These are phyloP conservation scores for Apodemia mormo DNA, from an alignment of 2,888 invertebrate genomes.

Conservation along the genomic window DNA sequence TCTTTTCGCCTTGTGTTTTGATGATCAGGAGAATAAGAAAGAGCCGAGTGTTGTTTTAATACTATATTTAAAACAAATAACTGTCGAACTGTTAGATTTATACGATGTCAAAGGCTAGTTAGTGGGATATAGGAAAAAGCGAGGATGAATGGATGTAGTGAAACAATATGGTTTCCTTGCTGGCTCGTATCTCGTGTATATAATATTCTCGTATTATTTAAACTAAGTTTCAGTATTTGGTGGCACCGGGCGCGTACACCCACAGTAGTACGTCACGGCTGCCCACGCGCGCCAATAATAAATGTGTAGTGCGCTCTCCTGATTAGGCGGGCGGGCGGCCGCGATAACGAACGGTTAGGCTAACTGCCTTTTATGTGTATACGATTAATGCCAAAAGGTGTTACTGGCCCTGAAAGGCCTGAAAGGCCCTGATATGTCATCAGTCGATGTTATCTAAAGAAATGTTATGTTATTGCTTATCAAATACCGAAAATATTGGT, in stretches of 20 bases:
- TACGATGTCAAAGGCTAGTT: too few species aligned
- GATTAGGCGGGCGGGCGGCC: constrained; percentile 11
- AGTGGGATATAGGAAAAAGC: too few species aligned
- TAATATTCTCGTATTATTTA: not conserved
- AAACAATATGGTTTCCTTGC: too few species aligned
- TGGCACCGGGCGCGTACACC: not conserved
- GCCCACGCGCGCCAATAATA: constrained; percentile 38
- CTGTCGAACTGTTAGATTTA: too few species aligned
- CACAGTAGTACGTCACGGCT: constrained; percentile 22
- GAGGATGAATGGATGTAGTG: too few species aligned
- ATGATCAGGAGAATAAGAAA: too few species aligned
- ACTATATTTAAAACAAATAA: too few species aligned
- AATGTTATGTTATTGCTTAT: not conserved
- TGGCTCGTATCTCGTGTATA: not conserved
- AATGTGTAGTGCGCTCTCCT: constrained; percentile 8
- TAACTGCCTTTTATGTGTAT: constrained; percentile 6
- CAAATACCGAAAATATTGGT: too few species aligned
- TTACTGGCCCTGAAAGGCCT: not conserved
- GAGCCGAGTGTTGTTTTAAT: too few species aligned
- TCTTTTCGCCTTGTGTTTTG: too few species aligned
- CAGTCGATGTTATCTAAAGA: not conserved
- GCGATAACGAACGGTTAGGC: not conserved
- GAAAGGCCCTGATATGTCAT: not conserved
- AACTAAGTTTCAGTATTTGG: not conserved
- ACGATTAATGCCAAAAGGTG: not conserved